A percentile compares a stretch with the other conserved stretches of the same genome.
Conservation (phyloP, 2,113 vertebrate genomes). For the Lota lota region DNA sequence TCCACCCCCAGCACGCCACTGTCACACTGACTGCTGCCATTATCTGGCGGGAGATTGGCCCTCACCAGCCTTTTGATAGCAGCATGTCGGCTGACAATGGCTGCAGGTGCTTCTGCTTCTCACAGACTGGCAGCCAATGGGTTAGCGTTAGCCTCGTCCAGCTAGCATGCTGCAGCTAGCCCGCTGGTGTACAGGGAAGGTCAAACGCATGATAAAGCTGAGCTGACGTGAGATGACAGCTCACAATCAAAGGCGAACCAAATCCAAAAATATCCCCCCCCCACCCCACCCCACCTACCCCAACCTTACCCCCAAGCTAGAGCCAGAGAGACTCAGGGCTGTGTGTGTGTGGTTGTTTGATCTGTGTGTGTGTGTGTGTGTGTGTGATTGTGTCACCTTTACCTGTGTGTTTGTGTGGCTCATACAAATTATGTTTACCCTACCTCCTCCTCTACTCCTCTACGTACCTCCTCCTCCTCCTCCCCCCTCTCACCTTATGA, state of each 20-base stretch:
- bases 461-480: too few relatives aligned
- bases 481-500: slow-evolving; percentile 28
- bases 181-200: too few relatives aligned
- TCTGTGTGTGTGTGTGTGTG: slow-evolving; percentile 8
- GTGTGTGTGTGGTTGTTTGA: slow-evolving; percentile 16
- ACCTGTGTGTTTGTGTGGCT: slow-evolving; percentile 1
- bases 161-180: too few relatives aligned
- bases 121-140: slow-evolving; percentile 42
- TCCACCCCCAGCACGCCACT: slow-evolving; percentile 28
- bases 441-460: slow-evolving; percentile 52
- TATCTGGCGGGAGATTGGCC: slow-evolving; percentile 67
- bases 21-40: slow-evolving; percentile 61
- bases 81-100: slow-evolving; percentile 55
- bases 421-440: slow-evolving; percentile 61
- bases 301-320: not conserved
- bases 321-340: slow-evolving; percentile 20
- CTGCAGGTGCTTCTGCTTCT: slow-evolving; percentile 41
- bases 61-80: slow-evolving; percentile 58
- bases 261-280: slow-evolving; percentile 28
- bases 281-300: too few relatives aligned
- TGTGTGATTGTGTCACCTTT: not conserved
- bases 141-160: not conserved
- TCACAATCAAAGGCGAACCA: not conserved
- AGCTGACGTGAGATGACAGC: too few relatives aligned
- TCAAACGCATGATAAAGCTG: too few relatives aligned